A percentile compares a stretch with the other conserved stretches of the same genome.
Conservation (phyloP, 2,888 invertebrate genomes). For the Frankliniella intonsa region DNA sequence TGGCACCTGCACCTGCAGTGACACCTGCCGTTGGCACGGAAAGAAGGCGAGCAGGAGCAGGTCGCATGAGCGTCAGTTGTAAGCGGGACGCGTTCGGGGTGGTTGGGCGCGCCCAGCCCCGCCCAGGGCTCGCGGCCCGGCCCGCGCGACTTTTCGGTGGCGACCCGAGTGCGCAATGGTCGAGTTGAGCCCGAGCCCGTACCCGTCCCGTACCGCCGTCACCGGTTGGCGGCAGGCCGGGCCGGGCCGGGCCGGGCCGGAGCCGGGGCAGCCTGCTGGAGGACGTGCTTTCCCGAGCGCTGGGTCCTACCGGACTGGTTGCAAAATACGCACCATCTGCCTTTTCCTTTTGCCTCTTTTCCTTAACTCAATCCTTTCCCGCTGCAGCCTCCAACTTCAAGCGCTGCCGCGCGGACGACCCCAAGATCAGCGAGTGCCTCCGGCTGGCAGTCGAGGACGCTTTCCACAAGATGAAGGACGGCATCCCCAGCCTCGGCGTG, state of each 20-base stretch:
- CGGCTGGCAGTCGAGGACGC: neutral
- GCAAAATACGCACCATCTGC: neutral
- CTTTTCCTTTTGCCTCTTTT: neutral
- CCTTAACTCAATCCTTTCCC: neutral
- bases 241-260: too few species aligned
- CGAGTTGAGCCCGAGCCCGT: neutral
- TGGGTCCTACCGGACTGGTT: neutral
- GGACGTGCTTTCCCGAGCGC: too few species aligned
- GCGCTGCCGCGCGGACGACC: conserved; percentile 1
- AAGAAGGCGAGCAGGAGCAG: too few species aligned
- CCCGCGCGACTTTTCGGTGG: neutral
- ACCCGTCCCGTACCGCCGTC: neutral
- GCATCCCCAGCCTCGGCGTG: neutral
- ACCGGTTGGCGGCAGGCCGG: neutral
- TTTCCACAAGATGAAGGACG: conserved; percentile 11
- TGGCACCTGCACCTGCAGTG: too few species aligned
- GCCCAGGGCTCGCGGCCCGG: neutral
- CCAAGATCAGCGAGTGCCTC: neutral
- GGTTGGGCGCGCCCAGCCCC: neutral
- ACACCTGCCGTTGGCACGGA: too few species aligned
- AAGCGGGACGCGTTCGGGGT: too few species aligned
- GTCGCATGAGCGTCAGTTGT: too few species aligned
- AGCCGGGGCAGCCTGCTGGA: too few species aligned
- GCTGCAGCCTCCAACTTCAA: conserved; percentile 6
- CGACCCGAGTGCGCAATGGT: too few species aligned